Percentiles rank a stretch among this genome's conserved stretches.
phyloP scores from a whole-genome alignment of 2,888 invertebrate species.

The Eristalinus aeneus region DNA sequence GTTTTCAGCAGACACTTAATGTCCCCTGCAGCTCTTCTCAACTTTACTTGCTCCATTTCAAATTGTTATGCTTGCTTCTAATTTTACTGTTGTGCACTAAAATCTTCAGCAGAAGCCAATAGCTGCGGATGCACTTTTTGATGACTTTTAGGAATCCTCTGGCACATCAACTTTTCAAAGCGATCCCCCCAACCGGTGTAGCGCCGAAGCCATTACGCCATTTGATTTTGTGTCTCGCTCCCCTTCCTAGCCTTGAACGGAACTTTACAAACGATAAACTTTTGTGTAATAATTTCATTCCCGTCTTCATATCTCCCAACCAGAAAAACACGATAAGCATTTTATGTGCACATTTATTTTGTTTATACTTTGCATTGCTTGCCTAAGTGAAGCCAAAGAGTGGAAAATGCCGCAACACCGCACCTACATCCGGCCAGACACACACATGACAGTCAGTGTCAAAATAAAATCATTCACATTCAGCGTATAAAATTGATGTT shows the following conservation, averaged over 20 bases:
- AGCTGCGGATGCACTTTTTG: not conserved
- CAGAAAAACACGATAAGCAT: constrained; percentile 30
- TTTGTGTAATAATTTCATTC: not conserved
- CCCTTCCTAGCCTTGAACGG: not conserved
- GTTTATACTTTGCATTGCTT: constrained; percentile 25
- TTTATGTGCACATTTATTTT: constrained; percentile 47
- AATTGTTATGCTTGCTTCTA: not conserved
- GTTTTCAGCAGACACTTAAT: too few species aligned
- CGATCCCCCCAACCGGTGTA: too few species aligned
- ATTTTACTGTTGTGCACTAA: not conserved
- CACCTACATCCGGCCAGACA: not conserved
- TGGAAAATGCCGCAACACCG: not conserved
- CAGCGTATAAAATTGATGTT: constrained; percentile 42
- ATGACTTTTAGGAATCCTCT: not conserved
- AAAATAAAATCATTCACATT: constrained; percentile 39
- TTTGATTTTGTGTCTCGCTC: not conserved
- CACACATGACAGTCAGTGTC: constrained; percentile 25
- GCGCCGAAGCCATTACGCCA: not conserved
- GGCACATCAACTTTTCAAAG: not conserved
- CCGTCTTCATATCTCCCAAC: not conserved
- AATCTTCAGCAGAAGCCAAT: not conserved
- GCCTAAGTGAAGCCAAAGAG: not conserved
- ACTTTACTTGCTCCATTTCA: too few species aligned
- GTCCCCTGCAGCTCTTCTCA: too few species aligned
- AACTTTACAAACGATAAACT: not conserved